These are phyloP conservation scores for Ophonus ardosiacus DNA, from an alignment of 2,888 invertebrate genomes.

Conservation along the genomic window DNA sequence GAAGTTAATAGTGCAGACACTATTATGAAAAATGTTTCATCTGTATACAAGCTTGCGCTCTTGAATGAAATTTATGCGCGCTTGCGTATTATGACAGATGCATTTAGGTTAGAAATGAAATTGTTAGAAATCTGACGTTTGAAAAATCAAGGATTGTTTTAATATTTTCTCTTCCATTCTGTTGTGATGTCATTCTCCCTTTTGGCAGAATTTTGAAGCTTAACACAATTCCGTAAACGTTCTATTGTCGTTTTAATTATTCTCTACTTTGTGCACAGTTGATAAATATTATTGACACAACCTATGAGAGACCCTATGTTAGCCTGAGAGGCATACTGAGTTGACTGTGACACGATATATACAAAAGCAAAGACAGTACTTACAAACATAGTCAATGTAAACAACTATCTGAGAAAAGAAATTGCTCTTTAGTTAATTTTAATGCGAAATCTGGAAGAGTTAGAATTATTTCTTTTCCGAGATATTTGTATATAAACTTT, in stretches of 20 bases:
- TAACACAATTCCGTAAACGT: conserved; percentile 40
- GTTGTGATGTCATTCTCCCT: not conserved
- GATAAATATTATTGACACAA: conserved; percentile 57
- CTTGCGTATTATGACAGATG: too few relatives aligned
- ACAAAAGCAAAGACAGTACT: conserved; percentile 21
- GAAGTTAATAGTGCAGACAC: too few relatives aligned
- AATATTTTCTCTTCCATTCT: not conserved
- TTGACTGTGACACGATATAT: conserved; percentile 29
- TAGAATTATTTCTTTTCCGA: not conserved
- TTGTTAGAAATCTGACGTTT: too few relatives aligned
- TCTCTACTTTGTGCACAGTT: conserved; percentile 60
- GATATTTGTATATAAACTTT: not conserved
- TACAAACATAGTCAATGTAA: not conserved
- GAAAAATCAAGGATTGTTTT: not conserved
- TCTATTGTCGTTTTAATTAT: conserved; percentile 56
- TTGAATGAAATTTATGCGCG: too few relatives aligned
- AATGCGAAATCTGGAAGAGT: not conserved
- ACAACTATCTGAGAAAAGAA: not conserved
- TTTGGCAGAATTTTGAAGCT: conserved; percentile 62
- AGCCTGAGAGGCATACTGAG: conserved; percentile 23
- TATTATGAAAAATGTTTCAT: too few relatives aligned
- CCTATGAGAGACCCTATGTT: conserved; percentile 57
- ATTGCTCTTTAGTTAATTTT: not conserved
- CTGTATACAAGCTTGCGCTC: too few relatives aligned
- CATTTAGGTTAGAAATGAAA: too few relatives aligned